phyloP scores from a whole-genome alignment of 2,888 invertebrate genomes.

The Trachelus troglodyta region DNA sequence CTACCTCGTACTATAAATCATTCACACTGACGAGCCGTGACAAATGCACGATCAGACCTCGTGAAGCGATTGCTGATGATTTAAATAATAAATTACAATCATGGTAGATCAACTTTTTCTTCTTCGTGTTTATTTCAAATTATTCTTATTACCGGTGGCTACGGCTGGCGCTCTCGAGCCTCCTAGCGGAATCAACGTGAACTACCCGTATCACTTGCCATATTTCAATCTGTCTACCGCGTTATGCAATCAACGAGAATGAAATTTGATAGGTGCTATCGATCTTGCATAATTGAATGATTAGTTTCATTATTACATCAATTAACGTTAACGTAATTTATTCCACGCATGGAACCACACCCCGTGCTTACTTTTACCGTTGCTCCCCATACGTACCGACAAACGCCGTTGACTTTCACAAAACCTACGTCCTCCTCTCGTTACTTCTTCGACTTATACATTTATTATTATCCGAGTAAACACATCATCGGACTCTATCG shows the following conservation, averaged over 20 bases:
- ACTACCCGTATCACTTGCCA: not conserved
- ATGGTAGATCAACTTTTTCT: not conserved
- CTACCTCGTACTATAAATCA: not conserved
- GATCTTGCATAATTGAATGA: slow-evolving; percentile 26
- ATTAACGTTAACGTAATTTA: slow-evolving; percentile 35
- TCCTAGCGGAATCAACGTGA: not conserved
- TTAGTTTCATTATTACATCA: slow-evolving; percentile 35
- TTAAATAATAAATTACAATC: slow-evolving; percentile 7
- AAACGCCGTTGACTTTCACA: slow-evolving; percentile 36
- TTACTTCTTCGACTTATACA: not conserved
- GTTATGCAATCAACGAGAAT: not conserved
- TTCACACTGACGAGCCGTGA: slow-evolving; percentile 1
- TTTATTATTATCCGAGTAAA: not conserved
- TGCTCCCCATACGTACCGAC: slow-evolving; percentile 28
- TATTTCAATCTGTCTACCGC: not conserved
- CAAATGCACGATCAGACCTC: not conserved
- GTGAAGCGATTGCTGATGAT: slow-evolving; percentile 3
- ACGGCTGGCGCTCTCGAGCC: not conserved
- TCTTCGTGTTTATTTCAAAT: not conserved
- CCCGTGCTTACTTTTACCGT: slow-evolving; percentile 16
- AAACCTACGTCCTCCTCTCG: slow-evolving; percentile 40
- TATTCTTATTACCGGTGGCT: not conserved
- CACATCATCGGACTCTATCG: not conserved
- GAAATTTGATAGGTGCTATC: not conserved
- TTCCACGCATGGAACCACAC: slow-evolving; percentile 42